A percentile compares a stretch with the other conserved stretches of the same genome.
Evolutionary conservation across 2,797 vertebrate genomes (phyloP).

Genomic region (Odontamblyopus rebecca): DNA sequence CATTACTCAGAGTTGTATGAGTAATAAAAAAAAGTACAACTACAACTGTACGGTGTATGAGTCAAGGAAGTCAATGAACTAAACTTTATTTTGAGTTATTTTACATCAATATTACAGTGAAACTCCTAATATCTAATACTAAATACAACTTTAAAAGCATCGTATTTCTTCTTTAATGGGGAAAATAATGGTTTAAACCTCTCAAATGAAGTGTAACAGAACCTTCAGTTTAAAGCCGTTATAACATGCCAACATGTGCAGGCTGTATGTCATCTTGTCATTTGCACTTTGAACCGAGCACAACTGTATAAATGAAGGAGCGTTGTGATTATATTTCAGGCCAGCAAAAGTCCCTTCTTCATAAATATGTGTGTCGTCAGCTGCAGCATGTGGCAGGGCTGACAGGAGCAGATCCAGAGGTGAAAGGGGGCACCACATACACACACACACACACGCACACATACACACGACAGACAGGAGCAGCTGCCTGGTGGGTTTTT

Average conservation of each 20-base stretch:
- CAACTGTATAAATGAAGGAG: neutral
- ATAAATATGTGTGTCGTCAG: constrained; percentile 2
- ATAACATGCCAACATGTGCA: neutral
- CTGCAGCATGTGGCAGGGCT: constrained; percentile 5
- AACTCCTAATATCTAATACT: too few species aligned
- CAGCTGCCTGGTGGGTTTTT: constrained; percentile 62
- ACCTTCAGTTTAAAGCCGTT: neutral
- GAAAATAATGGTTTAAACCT: too few species aligned
- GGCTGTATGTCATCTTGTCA: neutral
- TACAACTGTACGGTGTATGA: too few species aligned
- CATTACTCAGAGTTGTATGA: too few species aligned
- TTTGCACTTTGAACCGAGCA: neutral
- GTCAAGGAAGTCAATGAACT: too few species aligned
- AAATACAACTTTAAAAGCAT: too few species aligned
- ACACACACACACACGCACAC: neutral
- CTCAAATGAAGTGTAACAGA: neutral
- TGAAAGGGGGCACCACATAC: constrained; percentile 43
- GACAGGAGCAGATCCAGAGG: constrained; percentile 42
- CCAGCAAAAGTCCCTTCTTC: constrained; percentile 8
- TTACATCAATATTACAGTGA: too few species aligned
- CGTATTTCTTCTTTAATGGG: too few species aligned
- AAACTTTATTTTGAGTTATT: too few species aligned
- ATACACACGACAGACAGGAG: constrained; percentile 40
- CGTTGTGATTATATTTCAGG: neutral
- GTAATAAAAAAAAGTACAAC: too few species aligned